phyloP scores from a whole-genome alignment of 2,797 vertebrate genomes.

The Cirrhinus mrigala region DNA sequence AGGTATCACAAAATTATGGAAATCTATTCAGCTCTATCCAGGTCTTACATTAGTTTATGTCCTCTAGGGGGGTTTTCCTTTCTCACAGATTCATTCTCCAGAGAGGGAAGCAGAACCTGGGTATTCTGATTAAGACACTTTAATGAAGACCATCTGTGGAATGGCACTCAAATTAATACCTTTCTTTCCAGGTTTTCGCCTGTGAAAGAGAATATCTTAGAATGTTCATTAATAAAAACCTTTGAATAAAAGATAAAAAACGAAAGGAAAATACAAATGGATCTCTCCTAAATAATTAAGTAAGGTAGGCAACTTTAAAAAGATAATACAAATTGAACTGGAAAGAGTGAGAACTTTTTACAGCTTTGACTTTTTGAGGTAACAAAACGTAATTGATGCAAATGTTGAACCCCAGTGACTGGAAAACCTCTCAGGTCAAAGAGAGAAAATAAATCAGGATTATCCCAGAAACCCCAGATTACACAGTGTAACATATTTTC shows the following conservation, averaged over 20 bases:
- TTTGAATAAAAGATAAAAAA: conserved; percentile 36
- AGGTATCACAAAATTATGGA: conserved; percentile 28
- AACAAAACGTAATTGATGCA: conserved; percentile 24
- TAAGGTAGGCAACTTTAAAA: conserved; percentile 20
- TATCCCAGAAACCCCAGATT: conserved; percentile 31
- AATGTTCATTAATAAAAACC: conserved; percentile 60
- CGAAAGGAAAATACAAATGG: conserved; percentile 36
- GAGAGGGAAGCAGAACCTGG: conserved; percentile 49
- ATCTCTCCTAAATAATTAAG: conserved; percentile 42
- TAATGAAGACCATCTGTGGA: conserved; percentile 67
- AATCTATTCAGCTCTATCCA: conserved; percentile 6
- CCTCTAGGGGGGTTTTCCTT: conserved; percentile 49
- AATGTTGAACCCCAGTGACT: conserved; percentile 31
- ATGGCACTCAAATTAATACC: conserved; percentile 63
- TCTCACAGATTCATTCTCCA: conserved; percentile 55
- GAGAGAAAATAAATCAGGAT: conserved; percentile 24
- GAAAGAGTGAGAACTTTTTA: conserved; percentile 26
- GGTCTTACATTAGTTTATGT: conserved; percentile 19
- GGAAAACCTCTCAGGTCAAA: conserved; percentile 38
- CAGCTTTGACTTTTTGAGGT: conserved; percentile 34
- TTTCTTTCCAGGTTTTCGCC: conserved; percentile 59
- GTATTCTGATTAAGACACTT: conserved; percentile 62
- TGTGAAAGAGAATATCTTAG: conserved; percentile 49
- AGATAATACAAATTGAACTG: background rate
- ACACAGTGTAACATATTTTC: conserved; percentile 29